phyloP scores from a whole-genome alignment of 2,797 vertebrate species.

The Myotis planiceps region DNA sequence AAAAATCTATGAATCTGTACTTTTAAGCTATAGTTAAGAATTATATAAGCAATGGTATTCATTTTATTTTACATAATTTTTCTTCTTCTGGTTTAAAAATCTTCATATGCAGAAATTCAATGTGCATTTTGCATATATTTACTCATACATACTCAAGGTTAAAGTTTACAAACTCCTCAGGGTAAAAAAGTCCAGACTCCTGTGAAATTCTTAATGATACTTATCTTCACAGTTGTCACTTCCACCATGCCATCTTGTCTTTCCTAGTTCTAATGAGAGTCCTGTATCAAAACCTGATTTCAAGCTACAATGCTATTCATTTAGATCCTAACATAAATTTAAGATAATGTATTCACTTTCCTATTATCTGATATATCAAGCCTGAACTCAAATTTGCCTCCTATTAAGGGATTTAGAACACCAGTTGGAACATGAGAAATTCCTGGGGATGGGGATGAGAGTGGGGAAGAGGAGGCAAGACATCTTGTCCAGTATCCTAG shows the following conservation, averaged over 20 bases:
- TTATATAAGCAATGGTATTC: constrained; percentile 61
- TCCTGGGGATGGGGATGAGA: background rate
- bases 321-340: background rate
- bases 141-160: constrained; percentile 4
- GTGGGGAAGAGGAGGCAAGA: background rate
- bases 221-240: background rate
- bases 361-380: background rate
- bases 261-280: background rate
- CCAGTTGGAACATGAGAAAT: background rate
- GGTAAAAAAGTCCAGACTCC: constrained; percentile 9
- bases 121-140: constrained; percentile 68
- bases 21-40: constrained; percentile 72
- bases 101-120: constrained; percentile 63
- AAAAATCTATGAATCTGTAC: constrained; percentile 65
- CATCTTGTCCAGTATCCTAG: background rate
- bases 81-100: constrained; percentile 63
- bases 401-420: background rate
- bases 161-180: constrained; percentile 53
- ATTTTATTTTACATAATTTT: constrained; percentile 68
- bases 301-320: background rate
- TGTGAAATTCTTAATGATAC: background rate
- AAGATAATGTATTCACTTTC: background rate
- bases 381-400: background rate
- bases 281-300: background rate
- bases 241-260: background rate